Evolutionary conservation across 2,113 vertebrate species (phyloP), one percentile per base, ranked within the genome.

Genomic region (Chlamydotis undulata): DNA sequence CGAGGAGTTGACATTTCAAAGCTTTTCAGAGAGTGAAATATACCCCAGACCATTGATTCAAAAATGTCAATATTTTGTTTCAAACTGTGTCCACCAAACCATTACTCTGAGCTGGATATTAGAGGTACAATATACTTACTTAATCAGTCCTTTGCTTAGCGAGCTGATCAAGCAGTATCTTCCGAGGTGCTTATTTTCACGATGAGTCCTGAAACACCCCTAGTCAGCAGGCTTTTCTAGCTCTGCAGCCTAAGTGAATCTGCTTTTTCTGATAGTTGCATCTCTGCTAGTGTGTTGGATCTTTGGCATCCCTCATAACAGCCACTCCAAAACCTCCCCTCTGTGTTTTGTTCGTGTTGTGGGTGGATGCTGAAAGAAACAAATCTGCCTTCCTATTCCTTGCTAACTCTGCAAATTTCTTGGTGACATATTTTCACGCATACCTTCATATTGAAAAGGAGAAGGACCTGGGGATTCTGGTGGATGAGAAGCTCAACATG

Each of bases 151-250:
- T 45, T 81, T 88, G 31, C 59, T 29, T 73, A 23, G 22, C 25
- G 33, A 57, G 12, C 6, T 81, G 61, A 50, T 37, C 28, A 47
- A 64, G 22, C 33, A 61, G 12, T 35, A 19, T 39, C 35, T 82
- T 70, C 39, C 1, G 0, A 31, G 10, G 7, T 68, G 61, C 15
- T 71, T 59, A 9, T 76, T 96, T 94, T 53, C 25, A 12, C 33
- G 15, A 31, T 0, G 0, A 35, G 21, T 65, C 39, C 23, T 87
- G 25, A 63, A 1, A 6, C 6, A 31, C 3, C 4, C 10, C 8
- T 47, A 1, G 0, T 75, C 33, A 31, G 35, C 7, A 80, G 7
- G 10, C 5, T 91, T 81, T 47, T n/a, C 64, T 63, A 11, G 13
- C 31, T 88, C 68, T 89, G 14, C 35, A 53, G 35, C 41, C 7